These are phyloP conservation scores for Oceanites oceanicus DNA, from an alignment of 2,113 vertebrate species.

Conservation along the genomic window DNA sequence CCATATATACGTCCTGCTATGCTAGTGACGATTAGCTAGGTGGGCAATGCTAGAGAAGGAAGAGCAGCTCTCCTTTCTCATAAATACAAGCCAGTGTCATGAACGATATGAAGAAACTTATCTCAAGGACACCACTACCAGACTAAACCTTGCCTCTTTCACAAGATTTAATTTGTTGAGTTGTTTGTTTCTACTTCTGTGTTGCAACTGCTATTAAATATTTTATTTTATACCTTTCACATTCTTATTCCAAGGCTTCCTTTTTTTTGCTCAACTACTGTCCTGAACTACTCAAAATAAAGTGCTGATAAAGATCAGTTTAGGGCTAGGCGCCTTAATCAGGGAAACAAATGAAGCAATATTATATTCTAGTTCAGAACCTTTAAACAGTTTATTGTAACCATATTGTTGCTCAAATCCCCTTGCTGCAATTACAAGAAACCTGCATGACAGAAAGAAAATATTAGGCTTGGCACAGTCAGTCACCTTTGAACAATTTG, in stretches of 20 bases:
- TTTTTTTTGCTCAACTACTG: not conserved
- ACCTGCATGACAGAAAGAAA: not conserved
- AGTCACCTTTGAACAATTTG: not conserved
- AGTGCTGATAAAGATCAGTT: not conserved
- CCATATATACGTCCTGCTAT: fast-evolving
- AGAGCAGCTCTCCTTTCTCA: not conserved
- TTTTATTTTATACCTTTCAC: not conserved
- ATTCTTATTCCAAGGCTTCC: not conserved
- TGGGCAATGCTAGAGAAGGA: not conserved
- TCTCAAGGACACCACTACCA: not conserved
- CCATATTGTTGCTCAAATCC: not conserved
- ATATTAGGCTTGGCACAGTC: not conserved
- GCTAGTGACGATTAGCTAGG: too few species aligned
- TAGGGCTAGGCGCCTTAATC: not conserved
- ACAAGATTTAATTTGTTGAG: not conserved
- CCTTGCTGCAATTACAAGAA: not conserved
- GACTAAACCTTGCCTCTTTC: not conserved
- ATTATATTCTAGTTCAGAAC: not conserved
- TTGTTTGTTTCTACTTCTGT: not conserved
- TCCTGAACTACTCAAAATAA: not conserved
- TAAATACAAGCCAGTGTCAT: not conserved
- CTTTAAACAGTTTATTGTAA: not conserved
- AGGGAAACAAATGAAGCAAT: not conserved
- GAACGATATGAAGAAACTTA: not conserved
- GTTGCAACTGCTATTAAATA: not conserved